Evolutionary conservation across 2,113 vertebrate species (phyloP), one percentile per base, ranked within the genome.

Genomic region (Colinus virginianus): DNA sequence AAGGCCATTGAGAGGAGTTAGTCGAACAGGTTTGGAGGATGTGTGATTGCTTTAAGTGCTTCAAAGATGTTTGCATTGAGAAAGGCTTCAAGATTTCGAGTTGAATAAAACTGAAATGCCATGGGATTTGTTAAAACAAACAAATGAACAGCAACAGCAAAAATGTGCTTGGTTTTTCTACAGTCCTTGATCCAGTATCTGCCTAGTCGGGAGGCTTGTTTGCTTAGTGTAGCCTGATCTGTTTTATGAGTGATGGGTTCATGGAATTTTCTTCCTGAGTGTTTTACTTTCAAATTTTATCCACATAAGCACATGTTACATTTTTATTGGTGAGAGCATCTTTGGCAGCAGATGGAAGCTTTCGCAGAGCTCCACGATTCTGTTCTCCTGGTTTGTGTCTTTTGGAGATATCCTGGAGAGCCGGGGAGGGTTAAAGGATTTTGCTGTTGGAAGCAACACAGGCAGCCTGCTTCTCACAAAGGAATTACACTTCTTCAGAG

Each of bases 401-500:
- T 71, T 92, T 90, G 96, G 70, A 96, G 91, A 90, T 90, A 42
- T 88, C 48, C 80, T 95, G 93, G 90, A 93, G 90, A 92, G 75
- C 43, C 89, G 83, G 88, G 87, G 49, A 51, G 92, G 55, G 90
- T 96, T 92, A 74, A 68, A 58, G 90, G 86, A 83, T 97, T 92
- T 94, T 88, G 51, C 72, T 91, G 10, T 58, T 94, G 94, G 94
- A 95, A 94, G 88, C 91, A 84, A 4, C 34, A 43, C 93, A 92
- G 82, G 56, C 91, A 82, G 93, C 64, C 96, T 83, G 78, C 90
- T 97, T 95, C 89, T 87, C 94, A 75, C 88, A 77, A 78, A 96
- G 95, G 96, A 95, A 88, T 93, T 84, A 18, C 64, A 87, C 90
- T 69, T 94, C 94, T 97, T 84, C 78, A 87, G 91, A 90, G 95